Percentiles rank a stretch among this genome's conserved stretches.
phyloP scores from a whole-genome alignment of 2,797 vertebrate species.

The Coregonus suidteri region DNA sequence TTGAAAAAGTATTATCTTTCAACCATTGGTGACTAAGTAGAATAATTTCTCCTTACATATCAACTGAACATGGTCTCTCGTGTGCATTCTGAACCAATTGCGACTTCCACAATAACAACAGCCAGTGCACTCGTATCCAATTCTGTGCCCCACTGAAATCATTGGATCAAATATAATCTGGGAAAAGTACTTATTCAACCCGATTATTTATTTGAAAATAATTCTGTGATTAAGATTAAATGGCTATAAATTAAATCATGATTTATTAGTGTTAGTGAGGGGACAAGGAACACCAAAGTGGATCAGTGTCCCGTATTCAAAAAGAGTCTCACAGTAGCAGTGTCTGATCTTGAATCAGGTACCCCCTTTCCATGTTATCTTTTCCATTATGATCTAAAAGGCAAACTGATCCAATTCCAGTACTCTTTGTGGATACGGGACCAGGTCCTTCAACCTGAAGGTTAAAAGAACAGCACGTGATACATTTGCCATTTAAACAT shows the following conservation, averaged over 20 bases:
- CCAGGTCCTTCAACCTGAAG: not conserved
- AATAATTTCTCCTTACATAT: not conserved
- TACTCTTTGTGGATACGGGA: not conserved
- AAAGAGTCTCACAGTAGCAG: not conserved
- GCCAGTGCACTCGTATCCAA: not conserved
- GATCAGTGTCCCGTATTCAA: not conserved
- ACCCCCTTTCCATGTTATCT: no score
- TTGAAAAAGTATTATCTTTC: conserved; percentile 4
- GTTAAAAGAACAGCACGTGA: not conserved
- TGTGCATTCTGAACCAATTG: not conserved
- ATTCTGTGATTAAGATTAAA: not conserved
- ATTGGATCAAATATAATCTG: not conserved
- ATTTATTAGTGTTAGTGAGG: not conserved
- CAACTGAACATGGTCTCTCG: not conserved
- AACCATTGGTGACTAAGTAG: conserved; percentile 4
- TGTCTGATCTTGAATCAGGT: no score
- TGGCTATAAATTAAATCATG: not conserved
- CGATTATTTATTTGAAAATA: not conserved
- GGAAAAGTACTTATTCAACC: not conserved
- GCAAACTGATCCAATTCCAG: no score
- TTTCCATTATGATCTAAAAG: no score
- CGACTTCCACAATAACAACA: not conserved
- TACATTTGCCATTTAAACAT: not conserved
- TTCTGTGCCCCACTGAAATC: not conserved
- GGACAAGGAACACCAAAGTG: not conserved